A percentile compares a stretch with the other conserved stretches of the same genome.
These are phyloP conservation scores for Papilio helenus DNA, from an alignment of 1,140 invertebrate genomes.

Conservation along the genomic window DNA sequence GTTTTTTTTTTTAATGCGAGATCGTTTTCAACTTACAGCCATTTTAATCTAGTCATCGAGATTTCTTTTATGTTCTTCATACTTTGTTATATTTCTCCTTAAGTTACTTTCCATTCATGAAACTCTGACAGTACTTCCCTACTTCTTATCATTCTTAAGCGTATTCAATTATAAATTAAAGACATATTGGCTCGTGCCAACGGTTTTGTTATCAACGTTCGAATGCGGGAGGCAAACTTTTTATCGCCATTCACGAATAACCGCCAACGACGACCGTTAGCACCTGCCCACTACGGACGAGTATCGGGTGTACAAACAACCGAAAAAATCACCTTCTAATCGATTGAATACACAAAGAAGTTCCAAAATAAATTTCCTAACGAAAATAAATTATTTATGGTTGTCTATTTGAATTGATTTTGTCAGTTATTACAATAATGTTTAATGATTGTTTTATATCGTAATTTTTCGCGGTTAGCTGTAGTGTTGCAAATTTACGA, in stretches of 20 bases:
- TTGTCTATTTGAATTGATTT: neutral
- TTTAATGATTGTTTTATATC: neutral
- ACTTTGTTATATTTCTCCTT: no score
- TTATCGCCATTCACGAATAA: conserved; percentile 73
- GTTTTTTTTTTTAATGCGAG: no score
- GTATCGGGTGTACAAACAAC: conserved; percentile 16
- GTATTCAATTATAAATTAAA: conserved; percentile 7
- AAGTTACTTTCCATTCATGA: no score
- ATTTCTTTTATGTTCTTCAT: no score
- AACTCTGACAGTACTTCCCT: no score
- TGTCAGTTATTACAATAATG: neutral
- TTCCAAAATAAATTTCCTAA: neutral
- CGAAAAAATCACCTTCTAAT: conserved; percentile 39
- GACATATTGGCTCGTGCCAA: conserved; percentile 41
- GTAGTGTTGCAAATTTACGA: neutral
- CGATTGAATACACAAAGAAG: conserved; percentile 47
- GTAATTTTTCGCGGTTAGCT: neutral
- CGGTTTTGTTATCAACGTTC: conserved; percentile 55
- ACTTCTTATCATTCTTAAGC: neutral
- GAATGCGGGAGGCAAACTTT: conserved; percentile 60
- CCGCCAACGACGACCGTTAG: conserved; percentile 71
- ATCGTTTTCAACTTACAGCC: no score
- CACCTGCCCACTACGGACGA: conserved; percentile 58
- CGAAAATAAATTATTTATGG: neutral
- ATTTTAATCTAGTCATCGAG: no score